Percentiles rank a stretch among this genome's conserved stretches.
These are phyloP conservation scores for Stylophora pistillata DNA, from an alignment of 64 coral and sea anemone species.

Conservation along the genomic window DNA sequence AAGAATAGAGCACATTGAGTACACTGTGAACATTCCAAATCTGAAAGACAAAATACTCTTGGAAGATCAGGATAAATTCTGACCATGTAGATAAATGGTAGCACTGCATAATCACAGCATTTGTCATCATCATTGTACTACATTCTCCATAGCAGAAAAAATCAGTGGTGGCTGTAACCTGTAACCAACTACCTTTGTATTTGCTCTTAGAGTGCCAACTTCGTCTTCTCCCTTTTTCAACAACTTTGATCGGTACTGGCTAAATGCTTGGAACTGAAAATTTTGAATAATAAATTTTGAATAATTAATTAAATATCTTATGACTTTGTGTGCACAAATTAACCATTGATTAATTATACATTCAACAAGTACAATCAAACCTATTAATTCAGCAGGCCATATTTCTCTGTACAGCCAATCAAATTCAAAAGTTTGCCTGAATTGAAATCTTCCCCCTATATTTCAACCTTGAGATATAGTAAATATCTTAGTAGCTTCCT, in stretches of 20 bases:
- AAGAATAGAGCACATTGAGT: slow-evolving; percentile 91
- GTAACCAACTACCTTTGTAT: slow-evolving; percentile 95
- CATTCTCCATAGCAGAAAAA: too few relatives aligned
- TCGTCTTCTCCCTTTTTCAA: slow-evolving; percentile 91
- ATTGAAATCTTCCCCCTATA: too few relatives aligned
- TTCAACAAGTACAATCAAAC: too few relatives aligned
- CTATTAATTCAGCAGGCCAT: too few relatives aligned
- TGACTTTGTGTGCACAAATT: not conserved
- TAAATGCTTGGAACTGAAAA: slow-evolving; percentile 87
- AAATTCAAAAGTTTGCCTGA: too few relatives aligned
- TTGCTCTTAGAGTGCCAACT: slow-evolving; percentile 78
- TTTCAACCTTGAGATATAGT: too few relatives aligned
- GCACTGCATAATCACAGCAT: not conserved
- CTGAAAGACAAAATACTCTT: slow-evolving; percentile 32
- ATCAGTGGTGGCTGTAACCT: too few relatives aligned
- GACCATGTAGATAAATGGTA: too few relatives aligned
- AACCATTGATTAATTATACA: too few relatives aligned
- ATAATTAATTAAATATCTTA: not conserved
- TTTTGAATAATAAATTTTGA: not conserved
- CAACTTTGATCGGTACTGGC: slow-evolving; percentile 92
- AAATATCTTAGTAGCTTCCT: too few relatives aligned
- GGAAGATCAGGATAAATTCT: not conserved
- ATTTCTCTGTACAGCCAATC: too few relatives aligned
- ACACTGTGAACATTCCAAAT: slow-evolving; percentile 99
- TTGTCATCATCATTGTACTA: not conserved